Base-by-base conservation (phyloP, 2,113 vertebrate genomes). In the Laticauda laticaudata region DNA sequence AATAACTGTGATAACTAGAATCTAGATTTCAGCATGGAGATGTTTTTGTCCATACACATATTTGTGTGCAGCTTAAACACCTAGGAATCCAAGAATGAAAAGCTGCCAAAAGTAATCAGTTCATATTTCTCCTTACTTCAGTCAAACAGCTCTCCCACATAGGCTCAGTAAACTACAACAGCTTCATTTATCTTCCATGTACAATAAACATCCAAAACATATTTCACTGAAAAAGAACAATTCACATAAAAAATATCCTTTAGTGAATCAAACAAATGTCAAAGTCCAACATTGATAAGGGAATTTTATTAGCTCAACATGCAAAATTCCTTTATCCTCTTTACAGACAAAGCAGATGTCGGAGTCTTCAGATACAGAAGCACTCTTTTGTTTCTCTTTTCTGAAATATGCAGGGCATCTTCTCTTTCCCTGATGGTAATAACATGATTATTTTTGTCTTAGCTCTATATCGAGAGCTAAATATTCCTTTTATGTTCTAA, bases 361-460 rank as follows among this genome's bases (percentile, higher is more conserved):
- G 96, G 97, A 96, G 96, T 96, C 97, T 97, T 96, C 96, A 94
- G 12, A 97, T 94, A 94, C 89, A 97, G 95, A 96, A 91, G 91
- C 94, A 95, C 95, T 96, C 98, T 98, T 98, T 98, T 98, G 97
- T 98, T 97, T 95, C 97, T 97, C 93, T 95, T 97, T 96, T 96
- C 96, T 94, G 95, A 96, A 95, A 39, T 94, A 94, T 26, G 93
- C 96, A 95, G 94, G 86, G 95, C 94, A 95, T 95, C 94, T 96
- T 93, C 95, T 96, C 95, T 57, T 89, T 92, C 96, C 88, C 86
- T 88, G 0, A 23, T 54, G 23, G 92, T 94, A 94, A 93, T 95
- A 95, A 92, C 94, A 94, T 21, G 0, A 91, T 93, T 92, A 94
- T 93, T 95, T 95, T 95, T 92, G 88, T 92, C 90, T 87, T 86